Evolutionary conservation across 2,797 vertebrate species (phyloP).

Genomic region (Smutsia temminckii): DNA sequence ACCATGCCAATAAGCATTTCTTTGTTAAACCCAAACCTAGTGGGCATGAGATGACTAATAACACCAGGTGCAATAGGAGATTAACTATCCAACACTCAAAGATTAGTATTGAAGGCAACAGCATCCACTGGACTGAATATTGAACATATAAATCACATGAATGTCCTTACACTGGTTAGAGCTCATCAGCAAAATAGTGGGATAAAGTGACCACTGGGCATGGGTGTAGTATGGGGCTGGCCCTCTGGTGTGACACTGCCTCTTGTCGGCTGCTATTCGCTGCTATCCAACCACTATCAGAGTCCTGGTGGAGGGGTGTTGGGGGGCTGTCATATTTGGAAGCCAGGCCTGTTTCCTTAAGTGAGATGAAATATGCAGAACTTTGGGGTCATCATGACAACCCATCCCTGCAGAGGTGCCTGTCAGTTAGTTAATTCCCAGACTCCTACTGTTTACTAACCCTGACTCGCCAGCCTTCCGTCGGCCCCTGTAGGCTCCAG

Average conservation of each 20-base stretch:
- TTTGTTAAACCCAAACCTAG: neutral
- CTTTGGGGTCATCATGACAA: neutral
- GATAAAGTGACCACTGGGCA: neutral
- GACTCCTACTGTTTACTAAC: neutral
- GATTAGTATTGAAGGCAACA: neutral
- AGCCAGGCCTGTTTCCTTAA: neutral
- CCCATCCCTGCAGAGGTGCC: too few species aligned
- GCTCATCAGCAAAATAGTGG: neutral
- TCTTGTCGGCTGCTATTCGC: neutral
- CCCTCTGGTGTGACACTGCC: neutral
- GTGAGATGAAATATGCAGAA: neutral
- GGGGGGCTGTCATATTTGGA: neutral
- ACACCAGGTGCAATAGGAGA: neutral
- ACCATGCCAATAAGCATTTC: neutral
- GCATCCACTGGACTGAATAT: neutral
- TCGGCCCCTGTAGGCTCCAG: neutral
- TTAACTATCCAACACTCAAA: neutral
- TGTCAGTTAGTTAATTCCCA: neutral
- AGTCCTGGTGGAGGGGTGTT: neutral
- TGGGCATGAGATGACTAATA: neutral
- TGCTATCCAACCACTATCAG: neutral
- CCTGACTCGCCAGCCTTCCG: neutral
- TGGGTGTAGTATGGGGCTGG: fast-evolving
- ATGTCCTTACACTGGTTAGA: neutral
- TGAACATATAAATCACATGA: neutral